Base-by-base conservation (phyloP, 2,113 vertebrate species). In the Pampusana beccarii region DNA sequence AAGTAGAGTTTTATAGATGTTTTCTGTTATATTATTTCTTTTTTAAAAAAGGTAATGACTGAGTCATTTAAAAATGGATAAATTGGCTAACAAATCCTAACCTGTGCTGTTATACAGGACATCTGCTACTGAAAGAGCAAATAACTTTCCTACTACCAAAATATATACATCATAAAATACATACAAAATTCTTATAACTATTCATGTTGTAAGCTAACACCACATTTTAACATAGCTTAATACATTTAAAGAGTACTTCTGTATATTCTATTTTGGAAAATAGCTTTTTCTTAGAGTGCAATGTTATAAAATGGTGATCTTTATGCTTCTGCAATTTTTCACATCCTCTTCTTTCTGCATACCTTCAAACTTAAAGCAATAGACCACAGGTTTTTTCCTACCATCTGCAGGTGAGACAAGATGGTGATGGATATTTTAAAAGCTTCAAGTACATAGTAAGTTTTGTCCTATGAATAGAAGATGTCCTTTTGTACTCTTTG, bases 1-100 rank as follows among this genome's bases (percentile, higher is more conserved):
- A 97, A 96, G 58, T 90, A 90, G 80, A 78, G 83, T 53, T 95
- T 92, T 92, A 80, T 69, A 78, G 65, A 75, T 86, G 50, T 54
- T 78, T 92, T 89, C 60, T 74, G 42, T 95, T 92, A 31, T 42
- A 73, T 33, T 20, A 74, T 62, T 93, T 85, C 40, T 58, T 82
- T 85, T 87, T 74, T 51, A 46, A 26, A 79, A 80, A 80, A 82
- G 10, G 26, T 86, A 90, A 73, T 83, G 69, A 90, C 40, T 75
- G n/a, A 69, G 38, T 95, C 70, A 62, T 92, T 86, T 89, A 17
- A 81, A 81, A 91, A 87, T 67, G 31, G 61, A 29, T 57, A 90
- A 72, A 78, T 53, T 70, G 80, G 44, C 31, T 79, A 92, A 74
- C 48, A 90, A 86, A 82, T 80, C 38, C 65, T 60, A 65, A 48